phyloP scores from a whole-genome alignment of 1,140 invertebrate species.

The Saccostrea glomerata region DNA sequence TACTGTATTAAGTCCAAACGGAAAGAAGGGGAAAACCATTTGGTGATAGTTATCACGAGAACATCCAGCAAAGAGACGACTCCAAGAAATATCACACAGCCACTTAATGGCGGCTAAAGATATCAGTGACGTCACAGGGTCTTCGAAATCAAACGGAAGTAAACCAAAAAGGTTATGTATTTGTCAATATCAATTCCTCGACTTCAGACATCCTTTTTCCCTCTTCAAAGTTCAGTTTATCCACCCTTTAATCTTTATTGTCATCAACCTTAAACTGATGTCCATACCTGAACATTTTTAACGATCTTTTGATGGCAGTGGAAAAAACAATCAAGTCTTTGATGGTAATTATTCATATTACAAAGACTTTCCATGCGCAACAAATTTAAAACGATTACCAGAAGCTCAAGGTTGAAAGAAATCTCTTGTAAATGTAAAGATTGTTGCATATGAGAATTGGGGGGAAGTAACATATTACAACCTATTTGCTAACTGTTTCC shows the following conservation, averaged over 20 bases:
- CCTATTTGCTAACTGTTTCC: too few relatives aligned
- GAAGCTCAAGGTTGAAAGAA: background rate
- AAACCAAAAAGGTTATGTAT: background rate
- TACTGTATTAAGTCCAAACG: constrained; percentile 7
- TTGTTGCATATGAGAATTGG: background rate
- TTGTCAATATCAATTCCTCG: constrained; percentile 34
- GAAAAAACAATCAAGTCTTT: constrained; percentile 23
- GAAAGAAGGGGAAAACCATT: background rate
- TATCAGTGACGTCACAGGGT: constrained; percentile 14
- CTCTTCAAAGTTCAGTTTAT: constrained; percentile 29
- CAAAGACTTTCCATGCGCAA: background rate
- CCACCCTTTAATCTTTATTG: constrained; percentile 27
- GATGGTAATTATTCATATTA: constrained; percentile 2
- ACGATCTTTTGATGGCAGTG: constrained; percentile 12
- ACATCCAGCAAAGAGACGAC: background rate
- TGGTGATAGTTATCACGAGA: constrained; percentile 8
- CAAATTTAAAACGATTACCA: background rate
- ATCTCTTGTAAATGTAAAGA: background rate
- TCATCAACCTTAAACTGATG: background rate
- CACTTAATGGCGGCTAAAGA: background rate
- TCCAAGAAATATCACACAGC: background rate
- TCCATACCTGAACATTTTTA: constrained; percentile 20
- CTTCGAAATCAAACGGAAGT: constrained; percentile 5
- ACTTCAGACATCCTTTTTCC: background rate
- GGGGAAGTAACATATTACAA: too few relatives aligned